These are phyloP conservation scores for Drosophila murphyi DNA, from an alignment of 1,140 invertebrate species.

Conservation along the genomic window DNA sequence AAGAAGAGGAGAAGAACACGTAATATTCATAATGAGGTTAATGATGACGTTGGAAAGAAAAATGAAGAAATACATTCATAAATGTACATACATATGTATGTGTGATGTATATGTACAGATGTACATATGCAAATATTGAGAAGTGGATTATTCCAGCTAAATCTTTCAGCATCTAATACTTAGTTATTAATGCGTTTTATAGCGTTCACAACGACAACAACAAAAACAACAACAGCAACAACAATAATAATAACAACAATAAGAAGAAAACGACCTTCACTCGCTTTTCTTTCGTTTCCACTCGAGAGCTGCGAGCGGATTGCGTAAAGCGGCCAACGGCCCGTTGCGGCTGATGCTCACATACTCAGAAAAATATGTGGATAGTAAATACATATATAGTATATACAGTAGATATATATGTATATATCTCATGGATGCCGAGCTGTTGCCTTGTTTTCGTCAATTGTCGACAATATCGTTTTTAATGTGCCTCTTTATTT, in stretches of 20 bases:
- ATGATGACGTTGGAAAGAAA: conserved; percentile 21
- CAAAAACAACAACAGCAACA: conserved; percentile 27
- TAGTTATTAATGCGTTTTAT: conserved; percentile 55
- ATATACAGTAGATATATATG: conserved; percentile 5
- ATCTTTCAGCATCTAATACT: conserved; percentile 37
- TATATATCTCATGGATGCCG: conserved; percentile 11
- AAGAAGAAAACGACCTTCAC: conserved; percentile 54
- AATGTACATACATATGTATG: too few relatives aligned
- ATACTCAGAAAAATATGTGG: not conserved
- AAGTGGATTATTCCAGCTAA: conserved; percentile 29
- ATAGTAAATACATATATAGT: not conserved
- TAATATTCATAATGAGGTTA: conserved; percentile 12
- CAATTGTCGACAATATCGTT: conserved; percentile 81
- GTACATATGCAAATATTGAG: not conserved
- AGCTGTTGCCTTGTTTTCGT: conserved; percentile 71
- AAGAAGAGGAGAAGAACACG: not conserved
- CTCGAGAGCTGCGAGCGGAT: conserved; percentile 41
- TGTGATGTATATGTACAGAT: not conserved
- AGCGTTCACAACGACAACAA: conserved; percentile 28
- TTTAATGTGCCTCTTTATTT: conserved; percentile 70
- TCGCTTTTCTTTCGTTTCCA: conserved; percentile 53
- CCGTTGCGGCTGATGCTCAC: conserved; percentile 4
- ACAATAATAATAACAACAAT: conserved; percentile 18
- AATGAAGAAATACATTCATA: not conserved
- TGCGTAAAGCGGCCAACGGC: conserved; percentile 64